Base-by-base conservation (phyloP, 2,113 vertebrate species). In the Labeo rohita region DNA sequence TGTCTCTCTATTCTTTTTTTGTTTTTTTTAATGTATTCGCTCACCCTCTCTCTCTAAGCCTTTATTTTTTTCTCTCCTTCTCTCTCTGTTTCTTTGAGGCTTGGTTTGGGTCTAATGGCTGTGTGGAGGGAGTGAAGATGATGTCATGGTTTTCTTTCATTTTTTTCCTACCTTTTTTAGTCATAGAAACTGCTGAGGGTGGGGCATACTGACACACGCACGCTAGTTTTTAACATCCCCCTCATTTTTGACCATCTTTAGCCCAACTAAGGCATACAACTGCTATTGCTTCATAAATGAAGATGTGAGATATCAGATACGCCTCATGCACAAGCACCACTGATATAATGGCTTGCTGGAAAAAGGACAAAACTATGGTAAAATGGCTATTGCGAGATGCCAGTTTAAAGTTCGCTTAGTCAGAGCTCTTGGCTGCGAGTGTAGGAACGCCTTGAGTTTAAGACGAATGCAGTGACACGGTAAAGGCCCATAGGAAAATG, bases 151-250 rank as follows among this genome's bases (percentile, higher is more conserved):
- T 93, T 93, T 94, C 93, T 94, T 92, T 91, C 92, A 93, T 93
- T 94, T 93, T 61, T 80, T 93, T 92, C 94, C 92, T 93, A 94
- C 94, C 94, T 95, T 95, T 95, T 95, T 95, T 95, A 95, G 94
- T 94, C 92, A 95, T 92, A 94, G 90, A 92, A 89, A 88, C 90
- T 89, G 87, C 78, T 54, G 90, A 92, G 91, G 93, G 93, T 92
- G 92, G 93, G 91, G 91, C 90, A 21, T 89, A 90, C 82, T 72
- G 77, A 89, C 90, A 74, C 36, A 72, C 73, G 39, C 66, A 36
- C 68, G 52, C 59, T 56, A n/a, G n/a, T 81, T 80, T 65, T 47
- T 65, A 52, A 52, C 63, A 36, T 68, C 63, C 28, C 63, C 47
- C 49, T 49, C 39, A 15, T 70, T 82, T 50, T 70, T 82, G 80